Evolutionary conservation across 2,888 invertebrate genomes (phyloP), one percentile per base, ranked within the genome.

Genomic region (Plebejus argus): DNA sequence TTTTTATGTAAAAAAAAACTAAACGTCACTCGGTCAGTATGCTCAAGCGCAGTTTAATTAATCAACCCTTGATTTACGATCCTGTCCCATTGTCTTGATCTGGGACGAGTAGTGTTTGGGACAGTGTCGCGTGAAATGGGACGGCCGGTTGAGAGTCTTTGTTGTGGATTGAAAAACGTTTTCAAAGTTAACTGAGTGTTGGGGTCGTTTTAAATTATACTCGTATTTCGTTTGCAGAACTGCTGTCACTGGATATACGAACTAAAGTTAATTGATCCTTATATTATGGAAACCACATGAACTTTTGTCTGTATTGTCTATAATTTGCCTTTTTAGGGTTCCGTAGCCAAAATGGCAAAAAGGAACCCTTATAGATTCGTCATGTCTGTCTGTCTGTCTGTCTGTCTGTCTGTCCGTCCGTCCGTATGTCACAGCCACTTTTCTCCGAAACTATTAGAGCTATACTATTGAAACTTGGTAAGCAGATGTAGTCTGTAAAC

Each of bases 1-100:
- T 53, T 53, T 53, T 18, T 53, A 53, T 7, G 0, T 12, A 28
- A 33, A 66, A 66, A 66, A 79, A 76, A 78, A 72, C 76, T 75
- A 76, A 77, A 79, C 78, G 77, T 78, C 76, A 66, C 75, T 76
- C 58, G 76, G 75, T 70, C 75, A 79, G 78, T 79, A 81, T 81
- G 78, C 81, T 78, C 80, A 81, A 78, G 78, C 78, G 76, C 76
- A 70, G 78, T 79, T 89, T 88, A 91, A 92, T 93, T 91, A 92
- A 92, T 92, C 92, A 92, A 85, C 70, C 70, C 56, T 86, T 92
- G 91, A 92, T 92, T 92, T 90, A 92, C 91, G 87, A 86, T 86
- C 81, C 82, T 80, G 82, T 81, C 79, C 80, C 79, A 83, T 83
- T 86, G 84, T 85, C 83, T 78, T 78, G 77, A 78, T 66, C 76